Percentiles rank a stretch among this genome's conserved stretches.
Evolutionary conservation across 2,888 invertebrate species (phyloP).

Genomic region (Hemicrepidius hirtus): DNA sequence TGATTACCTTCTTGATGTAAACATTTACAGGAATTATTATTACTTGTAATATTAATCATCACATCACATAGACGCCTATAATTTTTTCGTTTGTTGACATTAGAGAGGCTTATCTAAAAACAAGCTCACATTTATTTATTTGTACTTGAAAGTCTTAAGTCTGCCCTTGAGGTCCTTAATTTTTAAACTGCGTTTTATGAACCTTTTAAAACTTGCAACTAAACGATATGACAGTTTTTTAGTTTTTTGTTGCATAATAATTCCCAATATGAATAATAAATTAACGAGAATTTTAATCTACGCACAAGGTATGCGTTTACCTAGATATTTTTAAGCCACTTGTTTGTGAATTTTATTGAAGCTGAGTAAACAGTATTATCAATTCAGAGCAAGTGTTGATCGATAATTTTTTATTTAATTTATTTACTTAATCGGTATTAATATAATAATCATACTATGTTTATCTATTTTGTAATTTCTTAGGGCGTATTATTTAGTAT

Average conservation of each 20-base stretch:
- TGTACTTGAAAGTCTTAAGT: not conserved
- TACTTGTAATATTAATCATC: not conserved
- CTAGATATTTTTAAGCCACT: slow-evolving; percentile 37
- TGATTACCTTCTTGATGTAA: slow-evolving; percentile 2
- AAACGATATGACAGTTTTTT: too few relatives aligned
- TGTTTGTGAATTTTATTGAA: slow-evolving; percentile 49
- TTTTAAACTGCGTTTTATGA: too few relatives aligned
- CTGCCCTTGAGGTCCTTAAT: not conserved
- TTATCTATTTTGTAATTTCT: slow-evolving; percentile 47
- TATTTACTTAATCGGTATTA: slow-evolving; percentile 57
- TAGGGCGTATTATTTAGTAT: slow-evolving; percentile 12
- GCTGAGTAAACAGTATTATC: slow-evolving; percentile 58
- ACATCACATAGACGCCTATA: not conserved
- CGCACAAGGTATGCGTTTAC: slow-evolving; percentile 26
- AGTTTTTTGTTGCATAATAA: too few relatives aligned
- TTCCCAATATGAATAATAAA: too few relatives aligned
- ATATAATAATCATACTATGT: slow-evolving; percentile 50
- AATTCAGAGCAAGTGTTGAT: slow-evolving; percentile 59
- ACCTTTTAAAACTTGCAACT: too few relatives aligned
- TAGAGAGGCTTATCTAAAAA: slow-evolving; percentile 8
- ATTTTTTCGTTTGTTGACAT: slow-evolving; percentile 19
- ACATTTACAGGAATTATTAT: slow-evolving; percentile 22
- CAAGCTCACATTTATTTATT: not conserved
- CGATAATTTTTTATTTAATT: slow-evolving; percentile 58
- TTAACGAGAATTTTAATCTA: too few relatives aligned